Conservation (phyloP, 2,888 invertebrate species). For the Aphidoletes aphidimyza region DNA sequence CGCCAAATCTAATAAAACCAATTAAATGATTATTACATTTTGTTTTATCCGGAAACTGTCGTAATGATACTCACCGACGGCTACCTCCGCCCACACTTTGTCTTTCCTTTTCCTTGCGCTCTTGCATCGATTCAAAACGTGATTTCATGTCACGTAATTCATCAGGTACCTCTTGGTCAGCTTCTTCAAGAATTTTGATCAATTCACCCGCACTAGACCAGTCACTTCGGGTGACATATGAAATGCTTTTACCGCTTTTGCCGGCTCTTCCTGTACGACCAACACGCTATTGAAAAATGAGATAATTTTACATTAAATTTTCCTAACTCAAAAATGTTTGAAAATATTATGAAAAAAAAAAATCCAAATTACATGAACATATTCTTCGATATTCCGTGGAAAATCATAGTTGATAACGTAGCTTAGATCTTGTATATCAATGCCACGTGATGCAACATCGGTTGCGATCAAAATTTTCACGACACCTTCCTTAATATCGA, state of each 20-base stretch:
- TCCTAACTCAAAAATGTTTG: background rate
- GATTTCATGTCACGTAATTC: constrained; percentile 81
- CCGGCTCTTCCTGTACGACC: constrained; percentile 96
- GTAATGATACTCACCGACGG: constrained; percentile 15
- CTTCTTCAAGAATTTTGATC: constrained; percentile 87
- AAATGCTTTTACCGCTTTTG: constrained; percentile 72
- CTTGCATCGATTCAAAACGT: constrained; percentile 76
- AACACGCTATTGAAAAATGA: constrained; percentile 76
- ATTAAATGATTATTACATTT: background rate
- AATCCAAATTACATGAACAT: constrained; percentile 73
- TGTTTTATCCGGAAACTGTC: too few relatives aligned
- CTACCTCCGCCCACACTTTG: constrained; percentile 63
- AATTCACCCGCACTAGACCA: constrained; percentile 85
- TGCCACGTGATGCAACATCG: constrained; percentile 93
- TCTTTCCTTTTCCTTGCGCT: constrained; percentile 70
- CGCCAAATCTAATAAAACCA: constrained; percentile 54
- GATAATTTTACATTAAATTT: background rate
- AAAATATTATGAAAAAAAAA: too few relatives aligned
- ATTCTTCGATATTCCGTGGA: constrained; percentile 93
- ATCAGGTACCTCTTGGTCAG: constrained; percentile 83
- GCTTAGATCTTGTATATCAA: constrained; percentile 90
- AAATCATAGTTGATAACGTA: constrained; percentile 92
- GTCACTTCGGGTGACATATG: constrained; percentile 79
- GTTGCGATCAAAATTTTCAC: constrained; percentile 91
- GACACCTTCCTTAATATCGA: constrained; percentile 81